Evolutionary conservation across 1,140 invertebrate genomes (phyloP), one percentile per base, ranked within the genome.

Genomic region (Drosophila guanche): DNA sequence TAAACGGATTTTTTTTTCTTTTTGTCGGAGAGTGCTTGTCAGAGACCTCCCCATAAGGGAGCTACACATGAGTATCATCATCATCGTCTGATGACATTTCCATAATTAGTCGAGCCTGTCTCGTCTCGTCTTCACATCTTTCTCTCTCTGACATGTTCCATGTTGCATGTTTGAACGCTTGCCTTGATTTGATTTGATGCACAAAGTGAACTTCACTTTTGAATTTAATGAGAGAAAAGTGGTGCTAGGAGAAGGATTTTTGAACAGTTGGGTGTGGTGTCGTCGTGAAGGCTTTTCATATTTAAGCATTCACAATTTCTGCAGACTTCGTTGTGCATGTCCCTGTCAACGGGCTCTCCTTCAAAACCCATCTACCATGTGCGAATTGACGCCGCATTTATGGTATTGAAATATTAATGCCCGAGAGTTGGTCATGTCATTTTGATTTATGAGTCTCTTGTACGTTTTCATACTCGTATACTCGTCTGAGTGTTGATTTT

Each of bases 391-490:
- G 80, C 81, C 77, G 77, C 81, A 85, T 86, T 85, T 85, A 86
- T 85, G 80, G 80, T 85, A 81, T 85, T 85, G 80, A 85, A 85
- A 85, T 85, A 85, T 85, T 85, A 86, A 85, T 85, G 81, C 81
- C 10, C 76, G 76, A 73, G 80, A 85, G 77, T 86, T 77, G 81
- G 80, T 70, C 73, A 85, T 85, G 80, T 86, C 80, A 86, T 56
- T 85, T 77, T 85, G 81, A 85, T 85, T 85, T 85, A 85, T 85
- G 80, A 61, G 66, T 72, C 72, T 68, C 71, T 66, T 63, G 75
- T 55, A 78, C 59, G 55, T 54, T 52, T 63, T 57, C 33, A 59
- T 53, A 27, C 56, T 61, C 53, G 46, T n/a, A 50, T 74, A 40
- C 16, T 20, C 16, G 16, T 20, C 16, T 22, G 41, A 50, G 50